These are phyloP conservation scores for Pristionchus mayeri DNA, from an alignment of 2,888 invertebrate genomes.

Conservation along the genomic window DNA sequence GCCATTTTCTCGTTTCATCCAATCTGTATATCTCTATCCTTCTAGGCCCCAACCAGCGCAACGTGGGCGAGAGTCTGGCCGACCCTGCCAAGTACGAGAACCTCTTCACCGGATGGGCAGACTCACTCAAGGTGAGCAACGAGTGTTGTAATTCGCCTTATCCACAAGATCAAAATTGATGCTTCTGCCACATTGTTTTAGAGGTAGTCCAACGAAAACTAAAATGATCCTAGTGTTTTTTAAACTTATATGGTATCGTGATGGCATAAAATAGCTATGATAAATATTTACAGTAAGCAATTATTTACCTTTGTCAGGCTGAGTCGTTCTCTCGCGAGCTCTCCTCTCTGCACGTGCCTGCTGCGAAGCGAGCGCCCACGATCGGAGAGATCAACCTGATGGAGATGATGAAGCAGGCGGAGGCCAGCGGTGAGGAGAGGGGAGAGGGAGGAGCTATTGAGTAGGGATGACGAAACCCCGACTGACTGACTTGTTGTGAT, in stretches of 20 bases:
- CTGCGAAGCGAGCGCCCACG: conserved; percentile 60
- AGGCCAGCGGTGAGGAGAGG: conserved; percentile 56
- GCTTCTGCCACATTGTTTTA: too few species aligned
- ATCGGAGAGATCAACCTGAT: conserved; percentile 63
- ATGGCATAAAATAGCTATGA: too few species aligned
- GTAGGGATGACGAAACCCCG: too few species aligned
- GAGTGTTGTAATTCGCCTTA: too few species aligned
- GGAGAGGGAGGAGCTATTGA: too few species aligned
- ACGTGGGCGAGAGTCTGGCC: conserved; percentile 86
- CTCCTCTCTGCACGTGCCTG: conserved; percentile 63
- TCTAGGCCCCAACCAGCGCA: conserved; percentile 49
- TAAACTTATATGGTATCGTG: too few species aligned
- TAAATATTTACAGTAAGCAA: neutral
- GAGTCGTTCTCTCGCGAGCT: conserved; percentile 60
- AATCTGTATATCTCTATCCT: too few species aligned
- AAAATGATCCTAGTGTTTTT: neutral
- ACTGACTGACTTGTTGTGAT: too few species aligned
- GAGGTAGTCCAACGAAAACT: too few species aligned
- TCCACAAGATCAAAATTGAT: too few species aligned
- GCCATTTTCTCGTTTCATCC: too few species aligned
- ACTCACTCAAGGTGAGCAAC: conserved; percentile 76
- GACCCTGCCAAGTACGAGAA: conserved; percentile 96
- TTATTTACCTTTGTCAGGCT: conserved; percentile 43
- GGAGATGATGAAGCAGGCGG: conserved; percentile 68
- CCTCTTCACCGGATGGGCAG: conserved; percentile 89